Percentiles rank a stretch among this genome's conserved stretches.
Evolutionary conservation across 2,113 vertebrate species (phyloP).

Genomic region (Boulengeromyrus knoepffleri): DNA sequence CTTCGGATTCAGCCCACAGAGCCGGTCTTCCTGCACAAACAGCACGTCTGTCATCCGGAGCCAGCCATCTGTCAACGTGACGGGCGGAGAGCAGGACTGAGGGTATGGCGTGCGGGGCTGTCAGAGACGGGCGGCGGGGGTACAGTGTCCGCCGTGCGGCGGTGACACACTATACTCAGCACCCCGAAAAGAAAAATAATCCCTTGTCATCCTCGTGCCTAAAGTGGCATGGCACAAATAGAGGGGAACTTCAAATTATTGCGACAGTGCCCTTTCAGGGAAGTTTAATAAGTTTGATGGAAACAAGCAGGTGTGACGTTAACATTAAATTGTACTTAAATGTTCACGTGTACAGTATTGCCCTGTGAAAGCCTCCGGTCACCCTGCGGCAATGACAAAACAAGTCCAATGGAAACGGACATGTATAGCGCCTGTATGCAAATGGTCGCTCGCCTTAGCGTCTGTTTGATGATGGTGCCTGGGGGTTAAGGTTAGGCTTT

Average conservation of each 20-base stretch:
- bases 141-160: not conserved
- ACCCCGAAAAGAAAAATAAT: not conserved
- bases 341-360: not conserved
- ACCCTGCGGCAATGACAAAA: not conserved
- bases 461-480: not conserved
- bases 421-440: not conserved
- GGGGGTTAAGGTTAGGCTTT: not conserved
- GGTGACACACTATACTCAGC: not conserved
- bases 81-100: not conserved
- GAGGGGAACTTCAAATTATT: not conserved
- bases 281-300: not conserved
- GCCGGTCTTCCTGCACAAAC: not conserved
- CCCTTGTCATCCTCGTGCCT: not conserved
- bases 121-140: not conserved
- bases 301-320: not conserved
- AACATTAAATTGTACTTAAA: not conserved
- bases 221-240: not conserved
- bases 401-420: not conserved
- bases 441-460: not conserved
- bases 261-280: not conserved
- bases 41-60: conserved; percentile 2
- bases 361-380: not conserved
- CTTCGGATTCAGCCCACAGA: not conserved
- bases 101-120: not conserved
- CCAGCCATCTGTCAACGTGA: conserved; percentile 9